Base-by-base conservation (phyloP, 2,888 invertebrate genomes). In the Drosophila phalerata region DNA sequence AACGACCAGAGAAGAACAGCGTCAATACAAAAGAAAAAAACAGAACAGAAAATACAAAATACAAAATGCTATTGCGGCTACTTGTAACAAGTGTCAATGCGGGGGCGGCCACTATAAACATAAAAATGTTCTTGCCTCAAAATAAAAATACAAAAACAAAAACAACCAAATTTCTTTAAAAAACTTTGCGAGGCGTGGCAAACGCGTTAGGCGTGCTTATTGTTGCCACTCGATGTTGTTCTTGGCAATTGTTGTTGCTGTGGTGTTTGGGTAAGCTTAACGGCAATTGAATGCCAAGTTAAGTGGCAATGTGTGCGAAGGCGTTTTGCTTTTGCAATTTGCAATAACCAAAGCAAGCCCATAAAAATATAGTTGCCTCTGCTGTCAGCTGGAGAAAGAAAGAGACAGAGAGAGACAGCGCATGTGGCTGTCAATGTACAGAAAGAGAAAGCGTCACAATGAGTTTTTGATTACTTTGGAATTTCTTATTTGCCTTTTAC, bases 381-480 rank as follows among this genome's bases (percentile, higher is more conserved):
- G 32, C 61, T 43, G 15, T 52, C 68, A 58, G 53, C 49, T 71
- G 30, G 48, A 30, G 4, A 49, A 40, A 65, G 40, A 38, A n/a
- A n/a, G 22, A 22, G 22, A 22, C 22, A 22, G 38, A 65, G 40
- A 38, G n/a, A n/a, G 22, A 22, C 3, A 22, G 3, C 3, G 38
- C 15, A 22, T 34, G 25, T 25, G 22, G 15, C 34, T 30, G 51
- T 17, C 43, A n/a, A 32, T 37, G 11, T 30, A 28, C 52, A 52
- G 42, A 57, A 48, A 57, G 65, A 69, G 73, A 66, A 10, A 48
- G 62, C 30, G 47, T 40, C 66, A 77, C 88, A 87, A 89, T 87
- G 86, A 85, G 86, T 82, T 87, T 89, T 89, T 87, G 86, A 87
- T 87, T 89, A 87, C 89, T 89, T 87, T 87, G 76, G 85, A 87